Conservation (phyloP, 2,888 invertebrate genomes). For the Quadroppia sp. region DNA sequence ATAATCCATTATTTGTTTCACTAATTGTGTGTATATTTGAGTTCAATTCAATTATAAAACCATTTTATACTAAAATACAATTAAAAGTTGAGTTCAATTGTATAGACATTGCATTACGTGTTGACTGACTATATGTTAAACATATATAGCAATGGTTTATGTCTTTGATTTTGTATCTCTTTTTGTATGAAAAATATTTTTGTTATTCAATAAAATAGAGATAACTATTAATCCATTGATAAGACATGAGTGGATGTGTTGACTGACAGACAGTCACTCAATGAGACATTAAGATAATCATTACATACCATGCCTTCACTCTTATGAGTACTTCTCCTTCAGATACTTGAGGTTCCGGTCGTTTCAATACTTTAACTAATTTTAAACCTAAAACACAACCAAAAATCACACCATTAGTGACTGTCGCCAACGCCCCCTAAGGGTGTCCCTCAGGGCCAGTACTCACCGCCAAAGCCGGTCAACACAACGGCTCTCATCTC, state of each 20-base stretch:
- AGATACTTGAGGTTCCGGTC: conserved; percentile 65
- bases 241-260: too few species aligned
- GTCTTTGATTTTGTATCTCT: not conserved
- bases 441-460: not conserved
- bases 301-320: conserved; percentile 76
- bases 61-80: not conserved
- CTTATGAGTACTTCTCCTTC: conserved; percentile 67
- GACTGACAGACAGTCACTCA: not conserved
- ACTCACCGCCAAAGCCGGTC: conserved; percentile 68
- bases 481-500: conserved; percentile 80
- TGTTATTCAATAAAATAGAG: too few species aligned
- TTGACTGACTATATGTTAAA: not conserved
- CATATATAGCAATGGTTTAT: not conserved
- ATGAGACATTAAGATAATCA: not conserved
- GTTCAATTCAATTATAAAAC: conserved; percentile 4
- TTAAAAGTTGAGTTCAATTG: conserved; percentile 9
- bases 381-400: conserved; percentile 59
- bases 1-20: not conserved
- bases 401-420: not conserved
- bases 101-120: not conserved
- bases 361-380: conserved; percentile 74
- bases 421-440: too few species aligned
- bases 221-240: too few species aligned
- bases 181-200: too few species aligned
- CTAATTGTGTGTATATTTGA: not conserved